Evolutionary conservation across 2,797 vertebrate species (phyloP), one percentile per base, ranked within the genome.

Genomic region (Glyptemys insculpta): DNA sequence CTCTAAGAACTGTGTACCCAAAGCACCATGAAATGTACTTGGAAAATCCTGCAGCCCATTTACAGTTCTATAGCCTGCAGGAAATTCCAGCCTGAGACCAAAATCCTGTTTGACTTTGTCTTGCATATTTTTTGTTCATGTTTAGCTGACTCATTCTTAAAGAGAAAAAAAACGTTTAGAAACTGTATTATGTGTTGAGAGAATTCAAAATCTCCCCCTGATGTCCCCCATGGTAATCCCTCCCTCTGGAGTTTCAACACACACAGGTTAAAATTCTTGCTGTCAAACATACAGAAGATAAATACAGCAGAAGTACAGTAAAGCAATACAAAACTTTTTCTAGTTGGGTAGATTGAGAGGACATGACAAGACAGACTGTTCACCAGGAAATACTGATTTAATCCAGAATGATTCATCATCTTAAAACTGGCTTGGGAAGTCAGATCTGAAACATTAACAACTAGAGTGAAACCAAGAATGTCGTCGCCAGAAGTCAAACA

Each of bases 241-340:
- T n/a, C 37, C 44, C n/a, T 72, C n/a, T 19, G 3, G 29, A 57
- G 52, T 79, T 53, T 25, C 65, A 86, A 8, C 44, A 79, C n/a
- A 19, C 0, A 0, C 6, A 1, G 0, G 31, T 34, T 83, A 12
- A 16, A 83, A 57, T 83, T 74, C 74, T 49, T 72, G n/a, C 44
- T 6, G 0, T 54, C 23, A 52, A 29, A 31, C 53, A 68, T 0
- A 0, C 16, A 1, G 0, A 25, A 89, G 81, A 78, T 15, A 21
- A 49, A 90, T 16, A 47, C 62, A 53, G 31, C 25, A 62, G 41
- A 53, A 37, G 31, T n/a, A 50, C 65, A 74, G 41, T 10, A 52
- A 21, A 76, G 53, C 41, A 74, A 84, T 0, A 0, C 0, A 0
- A 88, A 2, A 12, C 12, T 25, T 50, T 49, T 1, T 0, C 52